Evolutionary conservation across 2,888 invertebrate species (phyloP), one percentile per base, ranked within the genome.

Genomic region (Ichneumoninae sp.): DNA sequence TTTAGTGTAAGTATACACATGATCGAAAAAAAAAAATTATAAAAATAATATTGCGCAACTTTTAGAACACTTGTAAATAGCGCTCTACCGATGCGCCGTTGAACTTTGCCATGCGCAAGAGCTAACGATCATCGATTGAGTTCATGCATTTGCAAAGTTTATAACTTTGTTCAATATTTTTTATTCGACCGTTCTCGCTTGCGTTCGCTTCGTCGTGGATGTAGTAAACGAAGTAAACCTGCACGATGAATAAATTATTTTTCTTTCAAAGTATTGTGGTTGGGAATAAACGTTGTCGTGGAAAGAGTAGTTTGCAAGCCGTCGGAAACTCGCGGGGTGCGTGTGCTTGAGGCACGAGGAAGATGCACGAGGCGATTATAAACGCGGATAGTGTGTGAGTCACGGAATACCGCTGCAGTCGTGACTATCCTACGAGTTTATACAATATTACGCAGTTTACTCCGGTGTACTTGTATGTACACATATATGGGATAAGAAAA

Each of bases 91-190:
- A 50, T 50, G 26, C 33, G 30, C 16, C 36, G 47, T 30, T 69
- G 69, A 69, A 50, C 50, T 69, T 69, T 69, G 69, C 50, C n/a
- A 69, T 30, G 19, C 7, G 54, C 19, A 22, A 19, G 8, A 54
- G 22, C 54, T 19, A 19, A 22, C 54, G 54, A 22, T 19, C 8
- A 22, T 19, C 57, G 19, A 57, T 19, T 8, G 40, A 65, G 65
- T 40, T 19, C 13, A 19, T 7, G 7, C 33, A 65, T 40, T 65
- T 8, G 36, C 19, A 16, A 19, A 65, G 1, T 16, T 22, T 3
- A 16, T 47, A 26, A 22, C 44, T 26, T 66, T 44, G 44, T 47
- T 47, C 5, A 2, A 13, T 44, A 1, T 44, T 13, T 13, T 13
- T 1, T 10, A 47, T 4, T 47, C 13, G 44, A 47, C 3, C 16